phyloP scores from a whole-genome alignment of 2,888 invertebrate genomes.

The Nebria brevicollis region DNA sequence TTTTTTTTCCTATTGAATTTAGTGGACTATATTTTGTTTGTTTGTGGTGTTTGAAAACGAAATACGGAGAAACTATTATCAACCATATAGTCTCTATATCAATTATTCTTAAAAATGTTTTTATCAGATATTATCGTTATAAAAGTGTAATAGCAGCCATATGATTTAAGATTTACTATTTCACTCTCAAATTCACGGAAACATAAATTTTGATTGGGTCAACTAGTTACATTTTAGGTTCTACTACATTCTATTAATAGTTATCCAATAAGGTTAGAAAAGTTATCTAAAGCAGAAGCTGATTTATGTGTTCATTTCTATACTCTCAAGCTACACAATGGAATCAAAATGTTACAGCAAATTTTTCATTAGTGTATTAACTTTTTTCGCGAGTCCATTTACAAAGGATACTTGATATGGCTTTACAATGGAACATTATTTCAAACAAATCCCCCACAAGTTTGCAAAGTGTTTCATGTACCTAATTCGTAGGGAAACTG shows the following conservation, averaged over 20 bases:
- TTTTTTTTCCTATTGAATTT: too few species aligned
- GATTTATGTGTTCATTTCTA: neutral
- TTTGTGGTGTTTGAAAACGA: too few species aligned
- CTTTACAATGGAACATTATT: neutral
- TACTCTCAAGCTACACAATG: neutral
- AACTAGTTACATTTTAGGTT: too few species aligned
- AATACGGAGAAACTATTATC: too few species aligned
- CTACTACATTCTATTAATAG: neutral
- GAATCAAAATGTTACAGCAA: neutral
- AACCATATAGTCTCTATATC: too few species aligned
- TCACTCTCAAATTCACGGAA: too few species aligned
- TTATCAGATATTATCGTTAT: too few species aligned
- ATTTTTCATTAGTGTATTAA: neutral
- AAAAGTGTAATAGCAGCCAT: too few species aligned
- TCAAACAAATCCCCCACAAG: neutral
- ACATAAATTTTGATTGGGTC: too few species aligned
- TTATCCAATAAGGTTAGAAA: neutral
- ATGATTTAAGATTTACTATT: too few species aligned
- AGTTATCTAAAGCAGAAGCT: neutral
- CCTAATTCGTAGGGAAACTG: neutral
- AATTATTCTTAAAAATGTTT: too few species aligned
- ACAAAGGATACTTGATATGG: neutral
- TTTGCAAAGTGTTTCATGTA: neutral
- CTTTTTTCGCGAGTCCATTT: neutral
- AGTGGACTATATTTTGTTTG: too few species aligned